Percentiles rank a stretch among this genome's conserved stretches.
phyloP scores from a whole-genome alignment of 2,113 vertebrate genomes.

The Onychostoma macrolepis region DNA sequence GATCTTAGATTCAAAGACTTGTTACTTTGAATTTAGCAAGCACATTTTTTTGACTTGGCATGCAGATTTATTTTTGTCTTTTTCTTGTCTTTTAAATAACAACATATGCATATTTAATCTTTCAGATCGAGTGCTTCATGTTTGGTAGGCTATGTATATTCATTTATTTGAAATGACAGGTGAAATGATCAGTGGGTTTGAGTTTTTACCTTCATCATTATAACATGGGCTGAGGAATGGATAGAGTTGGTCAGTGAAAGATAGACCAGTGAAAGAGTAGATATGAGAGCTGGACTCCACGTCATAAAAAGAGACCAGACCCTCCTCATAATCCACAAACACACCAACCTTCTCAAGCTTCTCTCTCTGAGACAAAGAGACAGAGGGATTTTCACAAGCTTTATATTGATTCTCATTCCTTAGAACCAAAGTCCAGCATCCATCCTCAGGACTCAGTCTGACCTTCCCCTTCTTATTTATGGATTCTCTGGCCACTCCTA shows the following conservation, averaged over 20 bases:
- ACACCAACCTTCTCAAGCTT: not conserved
- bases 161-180: not conserved
- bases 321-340: constrained; percentile 22
- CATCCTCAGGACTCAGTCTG: not conserved
- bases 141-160: not conserved
- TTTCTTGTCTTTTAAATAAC: too few species aligned
- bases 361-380: not conserved
- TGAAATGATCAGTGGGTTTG: not conserved
- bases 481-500: constrained; percentile 2
- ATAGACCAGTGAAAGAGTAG: not conserved
- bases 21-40: too few species aligned
- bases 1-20: too few species aligned
- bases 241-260: not conserved
- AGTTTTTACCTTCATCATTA: not conserved
- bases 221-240: not conserved
- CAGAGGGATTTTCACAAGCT: not conserved
- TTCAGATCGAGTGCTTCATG: not conserved
- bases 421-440: not conserved
- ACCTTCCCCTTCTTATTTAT: not conserved
- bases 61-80: too few species aligned
- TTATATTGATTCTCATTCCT: not conserved
- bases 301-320: not conserved
- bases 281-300: not conserved
- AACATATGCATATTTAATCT: too few species aligned
- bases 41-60: too few species aligned